phyloP scores from a whole-genome alignment of 2,797 vertebrate species.

The Hylomyscus alleni region DNA sequence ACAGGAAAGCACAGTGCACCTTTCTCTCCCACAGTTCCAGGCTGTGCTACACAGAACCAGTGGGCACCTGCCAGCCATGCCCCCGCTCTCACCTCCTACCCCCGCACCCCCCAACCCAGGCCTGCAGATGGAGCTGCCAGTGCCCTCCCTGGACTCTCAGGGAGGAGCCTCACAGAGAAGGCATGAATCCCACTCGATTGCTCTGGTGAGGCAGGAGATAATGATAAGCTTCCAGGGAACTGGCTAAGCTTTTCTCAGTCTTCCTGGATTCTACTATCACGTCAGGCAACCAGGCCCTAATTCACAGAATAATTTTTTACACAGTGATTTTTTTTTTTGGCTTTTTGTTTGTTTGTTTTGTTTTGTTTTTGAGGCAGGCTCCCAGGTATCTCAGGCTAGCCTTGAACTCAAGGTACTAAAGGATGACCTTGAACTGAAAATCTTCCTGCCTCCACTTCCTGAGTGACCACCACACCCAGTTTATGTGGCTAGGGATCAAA shows the following conservation, averaged over 20 bases:
- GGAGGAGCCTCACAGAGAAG: background rate
- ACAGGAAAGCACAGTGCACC: background rate
- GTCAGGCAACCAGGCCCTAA: background rate
- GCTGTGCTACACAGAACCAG: background rate
- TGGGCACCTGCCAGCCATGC: background rate
- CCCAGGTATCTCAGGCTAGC: background rate
- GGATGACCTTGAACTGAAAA: background rate
- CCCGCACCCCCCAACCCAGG: too few relatives aligned
- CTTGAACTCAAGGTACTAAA: background rate
- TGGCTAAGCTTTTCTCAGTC: conserved; percentile 73
- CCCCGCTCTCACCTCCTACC: too few relatives aligned
- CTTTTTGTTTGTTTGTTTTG: background rate
- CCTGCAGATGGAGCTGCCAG: too few relatives aligned
- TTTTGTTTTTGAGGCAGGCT: background rate
- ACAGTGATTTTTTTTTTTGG: too few relatives aligned
- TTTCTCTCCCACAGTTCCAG: background rate
- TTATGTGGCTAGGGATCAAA: background rate
- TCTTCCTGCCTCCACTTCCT: background rate
- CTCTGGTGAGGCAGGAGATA: background rate
- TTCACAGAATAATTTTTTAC: background rate
- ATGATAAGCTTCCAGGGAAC: background rate
- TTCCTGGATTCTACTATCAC: background rate
- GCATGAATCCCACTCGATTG: background rate
- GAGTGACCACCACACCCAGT: background rate
- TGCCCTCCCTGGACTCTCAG: background rate